These are phyloP conservation scores for Pempheris klunzingeri DNA, from an alignment of 2,797 vertebrate genomes.

Conservation along the genomic window DNA sequence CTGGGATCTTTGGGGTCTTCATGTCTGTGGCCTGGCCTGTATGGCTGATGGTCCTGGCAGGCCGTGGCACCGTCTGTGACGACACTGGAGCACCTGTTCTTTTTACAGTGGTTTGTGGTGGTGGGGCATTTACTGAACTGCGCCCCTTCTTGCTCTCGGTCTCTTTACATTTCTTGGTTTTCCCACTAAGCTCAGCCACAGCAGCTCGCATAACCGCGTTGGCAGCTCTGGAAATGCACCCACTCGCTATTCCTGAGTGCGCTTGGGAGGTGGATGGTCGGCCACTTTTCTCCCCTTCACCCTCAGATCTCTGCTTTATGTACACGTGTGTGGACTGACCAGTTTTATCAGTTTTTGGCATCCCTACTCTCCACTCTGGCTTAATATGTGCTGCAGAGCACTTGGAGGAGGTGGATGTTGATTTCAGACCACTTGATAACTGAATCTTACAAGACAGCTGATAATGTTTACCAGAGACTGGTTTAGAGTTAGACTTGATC, in stretches of 20 bases:
- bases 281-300: not conserved
- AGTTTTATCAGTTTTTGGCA: not conserved
- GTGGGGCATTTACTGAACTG: not conserved
- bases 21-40: not conserved
- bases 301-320: conserved; percentile 9
- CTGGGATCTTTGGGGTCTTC: conserved; percentile 56
- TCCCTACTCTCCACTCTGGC: not conserved
- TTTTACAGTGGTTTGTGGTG: not conserved
- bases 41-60: conserved; percentile 39
- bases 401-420: conserved; percentile 1
- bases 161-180: conserved; percentile 9
- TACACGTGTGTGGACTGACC: not conserved
- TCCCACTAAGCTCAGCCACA: conserved; percentile 13
- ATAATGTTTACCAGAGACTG: conserved; percentile 20
- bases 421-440: conserved; percentile 17
- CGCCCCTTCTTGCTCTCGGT: conserved; percentile 1
- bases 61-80: conserved; percentile 54
- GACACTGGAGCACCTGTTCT: not conserved
- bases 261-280: not conserved
- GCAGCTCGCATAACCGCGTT: not conserved
- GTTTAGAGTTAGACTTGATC: conserved; percentile 13
- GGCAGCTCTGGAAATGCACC: not conserved
- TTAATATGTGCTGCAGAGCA: conserved; percentile 26
- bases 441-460: conserved; percentile 11
- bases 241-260: rapidly evolving